Percentiles rank a stretch among this genome's conserved stretches.
phyloP scores from a whole-genome alignment of 2,797 vertebrate genomes.

The Gila robusta region DNA sequence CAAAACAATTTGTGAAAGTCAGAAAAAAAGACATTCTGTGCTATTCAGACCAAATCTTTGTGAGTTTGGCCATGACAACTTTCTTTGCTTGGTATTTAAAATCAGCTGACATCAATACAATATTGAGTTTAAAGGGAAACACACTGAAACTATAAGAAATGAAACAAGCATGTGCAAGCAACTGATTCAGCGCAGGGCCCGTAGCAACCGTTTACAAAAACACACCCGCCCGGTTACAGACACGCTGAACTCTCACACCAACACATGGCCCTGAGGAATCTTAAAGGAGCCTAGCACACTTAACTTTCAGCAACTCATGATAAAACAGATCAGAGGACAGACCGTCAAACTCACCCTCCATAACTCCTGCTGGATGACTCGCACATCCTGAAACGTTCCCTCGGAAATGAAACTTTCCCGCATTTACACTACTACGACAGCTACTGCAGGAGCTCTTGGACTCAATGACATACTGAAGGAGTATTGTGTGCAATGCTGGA shows the following conservation, averaged over 20 bases:
- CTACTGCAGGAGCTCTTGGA: background rate
- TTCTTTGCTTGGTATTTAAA: no score
- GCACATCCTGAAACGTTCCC: conserved; percentile 78
- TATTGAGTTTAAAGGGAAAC: background rate
- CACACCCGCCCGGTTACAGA: conserved; percentile 44
- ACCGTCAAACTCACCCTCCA: conserved; percentile 76
- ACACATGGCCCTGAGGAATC: background rate
- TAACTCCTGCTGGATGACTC: conserved; percentile 76
- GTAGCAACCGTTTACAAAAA: conserved; percentile 49
- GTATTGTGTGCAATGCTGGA: conserved; percentile 38
- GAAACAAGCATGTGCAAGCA: conserved; percentile 15
- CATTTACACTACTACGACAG: conserved; percentile 50
- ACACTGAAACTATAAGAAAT: background rate
- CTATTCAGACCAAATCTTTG: no score
- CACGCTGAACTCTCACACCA: conserved; percentile 22
- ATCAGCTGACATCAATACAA: background rate
- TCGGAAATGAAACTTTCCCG: conserved; percentile 59
- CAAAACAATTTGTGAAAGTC: no score
- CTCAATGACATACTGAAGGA: conserved; percentile 22
- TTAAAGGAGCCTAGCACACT: conserved; percentile 39
- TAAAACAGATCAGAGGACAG: conserved; percentile 26
- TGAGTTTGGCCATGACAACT: no score
- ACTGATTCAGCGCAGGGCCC: background rate
- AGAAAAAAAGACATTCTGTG: no score
- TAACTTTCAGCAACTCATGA: conserved; percentile 5